These are phyloP conservation scores for Pollachius pollachius DNA, from an alignment of 2,113 vertebrate species.

Conservation along the genomic window DNA sequence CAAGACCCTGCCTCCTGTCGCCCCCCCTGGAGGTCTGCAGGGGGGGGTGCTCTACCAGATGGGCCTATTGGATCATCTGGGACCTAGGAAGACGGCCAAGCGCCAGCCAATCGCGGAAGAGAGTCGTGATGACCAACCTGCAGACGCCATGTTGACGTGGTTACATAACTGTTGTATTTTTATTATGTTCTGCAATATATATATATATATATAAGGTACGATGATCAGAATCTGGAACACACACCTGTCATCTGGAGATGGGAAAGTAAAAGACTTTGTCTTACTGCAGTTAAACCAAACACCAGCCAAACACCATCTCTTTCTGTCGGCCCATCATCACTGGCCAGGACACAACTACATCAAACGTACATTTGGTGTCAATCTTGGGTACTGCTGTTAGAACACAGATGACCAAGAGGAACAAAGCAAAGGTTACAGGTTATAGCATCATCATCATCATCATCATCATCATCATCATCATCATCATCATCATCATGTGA, in stretches of 20 bases:
- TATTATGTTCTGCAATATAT: neutral
- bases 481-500: too few species aligned
- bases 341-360: too few species aligned
- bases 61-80: conserved; percentile 20
- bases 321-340: too few species aligned
- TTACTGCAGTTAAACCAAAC: neutral
- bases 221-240: neutral
- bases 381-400: too few species aligned
- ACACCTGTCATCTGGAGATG: too few species aligned
- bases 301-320: neutral
- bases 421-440: too few species aligned
- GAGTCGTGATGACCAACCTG: neutral
- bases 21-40: neutral
- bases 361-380: too few species aligned
- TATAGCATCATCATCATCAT: too few species aligned
- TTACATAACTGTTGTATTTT: neutral
- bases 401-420: too few species aligned
- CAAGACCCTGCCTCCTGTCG: neutral
- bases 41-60: conserved; percentile 6
- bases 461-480: too few species aligned
- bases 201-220: too few species aligned
- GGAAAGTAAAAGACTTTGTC: neutral
- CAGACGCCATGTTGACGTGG: conserved; percentile 1
- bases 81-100: conserved; percentile 11
- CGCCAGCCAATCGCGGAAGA: conserved; percentile 3